These are phyloP conservation scores for Alcedo atthis DNA, from an alignment of 2,797 vertebrate genomes.

Conservation along the genomic window DNA sequence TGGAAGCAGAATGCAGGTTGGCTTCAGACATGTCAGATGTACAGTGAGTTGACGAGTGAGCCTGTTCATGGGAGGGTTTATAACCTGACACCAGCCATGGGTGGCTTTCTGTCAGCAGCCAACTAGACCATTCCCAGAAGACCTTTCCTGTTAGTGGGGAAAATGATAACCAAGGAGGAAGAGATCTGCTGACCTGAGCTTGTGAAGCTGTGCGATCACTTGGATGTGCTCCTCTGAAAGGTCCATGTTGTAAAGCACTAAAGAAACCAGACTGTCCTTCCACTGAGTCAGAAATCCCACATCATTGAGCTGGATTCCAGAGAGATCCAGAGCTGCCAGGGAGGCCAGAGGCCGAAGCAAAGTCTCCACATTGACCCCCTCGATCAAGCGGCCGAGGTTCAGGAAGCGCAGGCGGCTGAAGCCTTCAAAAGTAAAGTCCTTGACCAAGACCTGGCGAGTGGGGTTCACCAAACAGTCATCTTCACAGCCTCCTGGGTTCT, in stretches of 20 bases:
- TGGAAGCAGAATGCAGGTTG: not conserved
- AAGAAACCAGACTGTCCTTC: constrained; percentile 91
- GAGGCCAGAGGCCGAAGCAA: constrained; percentile 87
- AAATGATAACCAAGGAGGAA: not conserved
- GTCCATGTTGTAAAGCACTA: constrained; percentile 97
- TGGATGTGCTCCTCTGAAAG: constrained; percentile 91
- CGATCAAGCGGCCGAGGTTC: constrained; percentile 89
- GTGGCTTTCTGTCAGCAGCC: not conserved
- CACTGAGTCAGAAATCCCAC: constrained; percentile 91
- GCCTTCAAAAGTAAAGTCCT: constrained; percentile 93
- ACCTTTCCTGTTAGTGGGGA: not conserved
- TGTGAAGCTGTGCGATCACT: constrained; percentile 87
- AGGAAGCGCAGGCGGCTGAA: constrained; percentile 91
- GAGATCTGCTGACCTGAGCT: constrained; percentile 85
- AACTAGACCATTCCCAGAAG: not conserved
- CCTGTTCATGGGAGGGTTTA: not conserved
- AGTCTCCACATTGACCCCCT: constrained; percentile 86
- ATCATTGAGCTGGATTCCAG: constrained; percentile 86
- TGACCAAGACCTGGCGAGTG: constrained; percentile 87
- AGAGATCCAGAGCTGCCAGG: constrained; percentile 91
- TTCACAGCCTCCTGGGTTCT: constrained; percentile 87
- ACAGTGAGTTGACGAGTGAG: not conserved
- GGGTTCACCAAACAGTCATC: constrained; percentile 84
- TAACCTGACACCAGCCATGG: not conserved
- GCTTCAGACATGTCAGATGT: not conserved